These are phyloP conservation scores for Geococcyx californianus DNA, from an alignment of 2,113 vertebrate species.

Conservation along the genomic window DNA sequence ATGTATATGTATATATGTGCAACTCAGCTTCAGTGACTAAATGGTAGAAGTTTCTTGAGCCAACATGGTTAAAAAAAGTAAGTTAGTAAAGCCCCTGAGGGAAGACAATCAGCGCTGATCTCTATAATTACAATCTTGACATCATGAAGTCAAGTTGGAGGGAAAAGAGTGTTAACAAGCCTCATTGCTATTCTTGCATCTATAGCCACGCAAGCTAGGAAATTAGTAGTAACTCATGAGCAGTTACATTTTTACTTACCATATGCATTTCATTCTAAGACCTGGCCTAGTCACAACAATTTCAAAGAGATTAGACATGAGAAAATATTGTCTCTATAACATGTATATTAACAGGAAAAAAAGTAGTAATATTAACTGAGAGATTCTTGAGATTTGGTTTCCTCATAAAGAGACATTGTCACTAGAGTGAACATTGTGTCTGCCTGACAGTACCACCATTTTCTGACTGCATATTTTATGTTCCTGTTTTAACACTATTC, in stretches of 20 bases:
- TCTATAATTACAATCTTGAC: not conserved
- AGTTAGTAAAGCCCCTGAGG: not conserved
- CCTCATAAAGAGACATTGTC: not conserved
- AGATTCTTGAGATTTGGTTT: not conserved
- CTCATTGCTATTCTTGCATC: not conserved
- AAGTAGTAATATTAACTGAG: not conserved
- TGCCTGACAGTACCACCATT: not conserved
- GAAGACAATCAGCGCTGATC: not conserved
- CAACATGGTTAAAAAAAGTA: not conserved
- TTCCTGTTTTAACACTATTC: not conserved
- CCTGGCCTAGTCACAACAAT: not conserved
- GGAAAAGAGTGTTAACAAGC: not conserved
- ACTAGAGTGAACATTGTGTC: not conserved
- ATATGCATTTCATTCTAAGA: not conserved
- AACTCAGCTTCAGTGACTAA: not conserved
- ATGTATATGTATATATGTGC: fast-evolving
- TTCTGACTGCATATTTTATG: not conserved
- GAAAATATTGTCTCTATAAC: not conserved
- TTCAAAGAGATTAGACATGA: not conserved
- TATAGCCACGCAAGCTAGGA: not conserved
- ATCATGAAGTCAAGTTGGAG: not conserved
- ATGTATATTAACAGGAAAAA: not conserved
- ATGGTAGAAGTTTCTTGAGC: not conserved
- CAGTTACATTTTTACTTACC: not conserved
- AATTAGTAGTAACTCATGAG: not conserved